A percentile compares a stretch with the other conserved stretches of the same genome.
Evolutionary conservation across 2,113 vertebrate species (phyloP).

Genomic region (Otocyon megalotis): DNA sequence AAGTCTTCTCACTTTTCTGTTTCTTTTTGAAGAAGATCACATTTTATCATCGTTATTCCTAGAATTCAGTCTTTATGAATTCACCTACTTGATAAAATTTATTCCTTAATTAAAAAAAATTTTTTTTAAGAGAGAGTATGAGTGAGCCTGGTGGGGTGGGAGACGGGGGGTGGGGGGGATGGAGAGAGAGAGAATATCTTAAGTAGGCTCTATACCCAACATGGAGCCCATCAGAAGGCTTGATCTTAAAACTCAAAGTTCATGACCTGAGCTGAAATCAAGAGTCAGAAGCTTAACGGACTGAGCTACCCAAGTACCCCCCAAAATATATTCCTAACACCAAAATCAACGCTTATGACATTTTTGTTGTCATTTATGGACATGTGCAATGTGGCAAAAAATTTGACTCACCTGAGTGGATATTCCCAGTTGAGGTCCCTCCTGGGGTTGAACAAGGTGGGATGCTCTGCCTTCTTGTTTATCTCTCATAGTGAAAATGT

Average conservation of each 20-base stretch:
- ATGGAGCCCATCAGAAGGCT: neutral
- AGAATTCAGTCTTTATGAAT: constrained; percentile 11
- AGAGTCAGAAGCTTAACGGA: neutral
- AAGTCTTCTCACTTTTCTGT: neutral
- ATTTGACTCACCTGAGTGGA: neutral
- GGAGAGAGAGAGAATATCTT: neutral
- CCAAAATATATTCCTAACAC: neutral
- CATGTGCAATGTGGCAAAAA: neutral
- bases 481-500: neutral
- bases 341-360: neutral
- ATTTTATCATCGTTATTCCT: neutral
- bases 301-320: neutral
- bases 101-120: neutral
- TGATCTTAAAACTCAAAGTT: neutral
- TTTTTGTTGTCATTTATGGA: neutral
- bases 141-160: neutral
- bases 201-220: neutral
- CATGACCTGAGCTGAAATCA: neutral
- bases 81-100: neutral
- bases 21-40: neutral
- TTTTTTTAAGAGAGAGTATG: neutral
- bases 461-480: neutral
- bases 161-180: neutral
- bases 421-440: neutral
- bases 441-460: no score